phyloP scores from a whole-genome alignment of 2,113 vertebrate species.

The Girardinichthys multiradiatus region DNA sequence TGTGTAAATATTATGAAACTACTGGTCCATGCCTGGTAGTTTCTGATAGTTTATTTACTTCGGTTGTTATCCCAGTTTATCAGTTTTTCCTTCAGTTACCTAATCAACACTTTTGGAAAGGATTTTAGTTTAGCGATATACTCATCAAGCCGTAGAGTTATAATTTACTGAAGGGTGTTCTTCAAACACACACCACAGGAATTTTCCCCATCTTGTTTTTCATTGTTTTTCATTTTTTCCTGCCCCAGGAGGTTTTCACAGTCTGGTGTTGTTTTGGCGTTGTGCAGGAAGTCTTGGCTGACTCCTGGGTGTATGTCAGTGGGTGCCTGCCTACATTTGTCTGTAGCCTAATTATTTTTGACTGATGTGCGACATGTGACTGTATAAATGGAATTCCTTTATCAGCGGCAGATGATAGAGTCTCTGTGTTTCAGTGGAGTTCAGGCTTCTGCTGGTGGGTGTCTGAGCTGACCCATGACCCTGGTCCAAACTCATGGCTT shows the following conservation, averaged over 20 bases:
- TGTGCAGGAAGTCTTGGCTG: constrained; percentile 36
- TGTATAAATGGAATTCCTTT: constrained; percentile 65
- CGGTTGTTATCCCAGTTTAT: neutral
- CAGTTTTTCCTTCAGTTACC: neutral
- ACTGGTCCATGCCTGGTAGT: neutral
- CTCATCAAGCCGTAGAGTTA: neutral
- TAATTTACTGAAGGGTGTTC: neutral
- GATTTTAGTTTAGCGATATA: neutral
- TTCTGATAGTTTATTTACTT: neutral
- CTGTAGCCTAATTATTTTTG: constrained; percentile 62
- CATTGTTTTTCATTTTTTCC: neutral
- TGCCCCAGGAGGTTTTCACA: constrained; percentile 8
- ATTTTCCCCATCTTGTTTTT: constrained; percentile 1
- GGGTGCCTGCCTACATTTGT: constrained; percentile 41
- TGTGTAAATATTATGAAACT: neutral
- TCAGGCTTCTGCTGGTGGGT: constrained; percentile 56
- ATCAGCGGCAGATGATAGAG: constrained; percentile 66
- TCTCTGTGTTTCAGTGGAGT: constrained; percentile 60
- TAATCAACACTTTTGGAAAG: neutral
- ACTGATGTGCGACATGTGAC: constrained; percentile 74
- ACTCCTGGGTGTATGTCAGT: constrained; percentile 39
- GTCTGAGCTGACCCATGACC: constrained; percentile 65
- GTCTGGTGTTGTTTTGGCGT: constrained; percentile 13
- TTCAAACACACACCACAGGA: neutral
- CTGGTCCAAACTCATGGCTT: constrained; percentile 13